phyloP scores from a whole-genome alignment of 2,797 vertebrate genomes.

The Acipenser oxyrinchus region DNA sequence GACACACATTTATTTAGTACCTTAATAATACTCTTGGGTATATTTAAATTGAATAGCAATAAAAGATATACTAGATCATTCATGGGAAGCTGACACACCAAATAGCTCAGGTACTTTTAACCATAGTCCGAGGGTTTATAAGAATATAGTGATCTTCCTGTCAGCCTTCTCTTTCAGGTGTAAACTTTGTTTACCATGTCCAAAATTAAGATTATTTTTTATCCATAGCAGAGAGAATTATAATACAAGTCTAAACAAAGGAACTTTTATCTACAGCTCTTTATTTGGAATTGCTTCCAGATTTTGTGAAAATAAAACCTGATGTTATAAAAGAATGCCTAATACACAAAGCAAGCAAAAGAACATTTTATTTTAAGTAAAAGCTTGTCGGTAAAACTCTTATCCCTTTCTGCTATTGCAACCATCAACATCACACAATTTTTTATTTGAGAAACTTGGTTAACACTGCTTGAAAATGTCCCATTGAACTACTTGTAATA shows the following conservation, averaged over 20 bases:
- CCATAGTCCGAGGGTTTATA: conserved; percentile 18
- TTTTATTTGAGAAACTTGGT: neutral
- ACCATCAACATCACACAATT: no score
- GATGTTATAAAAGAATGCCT: neutral
- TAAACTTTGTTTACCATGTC: neutral
- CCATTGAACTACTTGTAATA: no score
- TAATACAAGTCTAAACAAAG: neutral
- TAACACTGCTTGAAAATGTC: no score
- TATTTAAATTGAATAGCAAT: conserved; percentile 38
- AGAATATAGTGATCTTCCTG: neutral
- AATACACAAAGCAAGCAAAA: neutral
- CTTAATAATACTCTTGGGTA: conserved; percentile 48
- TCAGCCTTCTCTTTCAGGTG: neutral
- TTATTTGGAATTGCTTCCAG: conserved; percentile 1
- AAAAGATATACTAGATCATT: conserved; percentile 29
- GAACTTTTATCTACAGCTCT: neutral
- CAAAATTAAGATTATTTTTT: no score
- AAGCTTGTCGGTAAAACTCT: neutral
- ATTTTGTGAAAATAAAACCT: conserved; percentile 1
- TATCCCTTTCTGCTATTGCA: no score
- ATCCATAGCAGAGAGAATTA: neutral
- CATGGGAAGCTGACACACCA: conserved; percentile 16
- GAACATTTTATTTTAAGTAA: neutral
- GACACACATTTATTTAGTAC: conserved; percentile 44
- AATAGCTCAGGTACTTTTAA: conserved; percentile 15